Evolutionary conservation across 1,140 invertebrate species (phyloP).

Genomic region (Drosophila simulans): DNA sequence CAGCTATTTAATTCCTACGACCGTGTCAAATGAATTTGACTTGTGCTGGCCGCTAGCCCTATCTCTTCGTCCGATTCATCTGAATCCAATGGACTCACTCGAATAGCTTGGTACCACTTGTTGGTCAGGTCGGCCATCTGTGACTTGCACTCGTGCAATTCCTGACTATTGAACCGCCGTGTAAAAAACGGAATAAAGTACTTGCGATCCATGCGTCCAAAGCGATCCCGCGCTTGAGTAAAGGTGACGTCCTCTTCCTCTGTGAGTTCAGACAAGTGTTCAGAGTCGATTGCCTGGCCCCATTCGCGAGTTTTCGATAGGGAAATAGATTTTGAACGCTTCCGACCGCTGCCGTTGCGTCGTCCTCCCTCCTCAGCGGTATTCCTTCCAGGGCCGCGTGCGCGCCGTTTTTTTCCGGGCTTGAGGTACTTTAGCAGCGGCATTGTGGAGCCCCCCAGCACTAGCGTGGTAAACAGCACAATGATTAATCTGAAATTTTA

Average conservation of each 20-base stretch:
- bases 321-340: slow-evolving; percentile 93
- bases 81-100: slow-evolving; percentile 91
- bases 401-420: slow-evolving; percentile 85
- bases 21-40: slow-evolving; percentile 72
- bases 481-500: slow-evolving; percentile 90
- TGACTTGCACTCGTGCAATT: slow-evolving; percentile 96
- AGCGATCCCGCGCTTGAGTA: slow-evolving; percentile 89
- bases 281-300: slow-evolving; percentile 98
- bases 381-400: slow-evolving; percentile 31
- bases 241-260: slow-evolving; percentile 93
- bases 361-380: slow-evolving; percentile 15
- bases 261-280: slow-evolving; percentile 97
- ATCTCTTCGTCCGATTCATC: slow-evolving; percentile 85
- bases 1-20: slow-evolving; percentile 41
- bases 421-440: slow-evolving; percentile 95
- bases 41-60: slow-evolving; percentile 70
- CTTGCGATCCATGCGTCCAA: slow-evolving; percentile 95
- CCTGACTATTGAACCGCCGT: slow-evolving; percentile 96
- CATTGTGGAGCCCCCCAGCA: slow-evolving; percentile 98
- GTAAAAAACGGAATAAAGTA: slow-evolving; percentile 98
- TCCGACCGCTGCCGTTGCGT: slow-evolving; percentile 86
- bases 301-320: slow-evolving; percentile 98
- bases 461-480: slow-evolving; percentile 96
- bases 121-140: slow-evolving; percentile 98
- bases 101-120: slow-evolving; percentile 97